phyloP scores from a whole-genome alignment of 2,113 vertebrate species.

The Catharus bicknelli region DNA sequence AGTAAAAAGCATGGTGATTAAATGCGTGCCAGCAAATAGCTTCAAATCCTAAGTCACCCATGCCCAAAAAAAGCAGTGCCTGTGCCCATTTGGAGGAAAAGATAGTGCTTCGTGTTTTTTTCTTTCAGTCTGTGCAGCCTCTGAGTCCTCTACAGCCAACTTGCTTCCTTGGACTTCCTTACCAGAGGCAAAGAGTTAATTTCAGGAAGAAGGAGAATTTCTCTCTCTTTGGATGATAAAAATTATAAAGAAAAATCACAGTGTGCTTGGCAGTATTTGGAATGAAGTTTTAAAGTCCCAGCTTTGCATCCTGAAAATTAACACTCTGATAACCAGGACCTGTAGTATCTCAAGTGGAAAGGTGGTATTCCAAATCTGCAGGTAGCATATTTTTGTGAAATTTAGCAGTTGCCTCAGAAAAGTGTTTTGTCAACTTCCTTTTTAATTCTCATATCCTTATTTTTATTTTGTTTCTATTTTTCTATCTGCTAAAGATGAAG shows the following conservation, averaged over 20 bases:
- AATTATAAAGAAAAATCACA: background rate
- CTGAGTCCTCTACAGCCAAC: background rate
- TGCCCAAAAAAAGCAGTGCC: constrained; percentile 9
- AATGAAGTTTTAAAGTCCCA: background rate
- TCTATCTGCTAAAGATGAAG: background rate
- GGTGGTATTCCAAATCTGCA: background rate
- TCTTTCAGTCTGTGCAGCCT: background rate
- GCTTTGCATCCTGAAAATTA: background rate
- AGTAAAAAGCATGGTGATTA: background rate
- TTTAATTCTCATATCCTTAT: background rate
- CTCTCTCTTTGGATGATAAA: background rate
- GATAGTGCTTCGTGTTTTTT: background rate
- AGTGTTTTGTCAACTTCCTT: background rate
- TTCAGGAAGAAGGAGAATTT: background rate
- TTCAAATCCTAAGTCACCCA: background rate
- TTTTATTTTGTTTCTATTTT: background rate
- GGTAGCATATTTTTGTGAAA: background rate
- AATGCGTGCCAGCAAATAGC: background rate
- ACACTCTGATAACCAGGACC: background rate
- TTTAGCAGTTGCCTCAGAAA: background rate
- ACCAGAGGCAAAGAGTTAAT: background rate
- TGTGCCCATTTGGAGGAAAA: background rate
- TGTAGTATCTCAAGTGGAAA: background rate
- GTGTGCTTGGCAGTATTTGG: background rate
- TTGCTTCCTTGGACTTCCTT: background rate